Conservation (phyloP, 2,888 invertebrate species). For the Tenodera sinensis region DNA sequence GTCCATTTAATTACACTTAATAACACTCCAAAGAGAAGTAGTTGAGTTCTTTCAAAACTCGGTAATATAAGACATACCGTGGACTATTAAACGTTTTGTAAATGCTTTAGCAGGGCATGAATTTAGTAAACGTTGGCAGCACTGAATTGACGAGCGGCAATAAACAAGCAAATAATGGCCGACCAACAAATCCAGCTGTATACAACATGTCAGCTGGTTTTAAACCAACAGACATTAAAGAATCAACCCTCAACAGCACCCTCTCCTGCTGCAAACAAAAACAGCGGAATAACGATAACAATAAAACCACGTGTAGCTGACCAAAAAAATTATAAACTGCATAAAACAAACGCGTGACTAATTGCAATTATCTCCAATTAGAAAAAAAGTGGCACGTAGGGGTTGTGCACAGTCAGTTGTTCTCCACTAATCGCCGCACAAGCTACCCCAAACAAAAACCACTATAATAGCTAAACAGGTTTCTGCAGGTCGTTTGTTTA, state of each 20-base stretch:
- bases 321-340: not conserved
- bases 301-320: not conserved
- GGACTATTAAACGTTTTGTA: not conserved
- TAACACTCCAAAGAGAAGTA: no score
- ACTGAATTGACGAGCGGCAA: not conserved
- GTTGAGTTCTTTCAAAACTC: no score
- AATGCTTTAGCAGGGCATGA: not conserved
- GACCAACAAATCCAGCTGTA: not conserved
- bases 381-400: not conserved
- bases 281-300: not conserved
- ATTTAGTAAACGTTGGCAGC: not conserved
- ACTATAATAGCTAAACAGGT: constrained; percentile 9
- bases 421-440: not conserved
- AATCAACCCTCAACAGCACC: not conserved
- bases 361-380: constrained; percentile 16
- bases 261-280: not conserved
- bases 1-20: no score
- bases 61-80: no score
- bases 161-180: not conserved
- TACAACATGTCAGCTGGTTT: constrained; percentile 1
- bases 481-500: not conserved
- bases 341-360: not conserved
- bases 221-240: not conserved
- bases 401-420: not conserved
- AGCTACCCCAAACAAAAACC: not conserved